Evolutionary conservation across 1,140 invertebrate species (phyloP).

Genomic region (Hetaerina americana): DNA sequence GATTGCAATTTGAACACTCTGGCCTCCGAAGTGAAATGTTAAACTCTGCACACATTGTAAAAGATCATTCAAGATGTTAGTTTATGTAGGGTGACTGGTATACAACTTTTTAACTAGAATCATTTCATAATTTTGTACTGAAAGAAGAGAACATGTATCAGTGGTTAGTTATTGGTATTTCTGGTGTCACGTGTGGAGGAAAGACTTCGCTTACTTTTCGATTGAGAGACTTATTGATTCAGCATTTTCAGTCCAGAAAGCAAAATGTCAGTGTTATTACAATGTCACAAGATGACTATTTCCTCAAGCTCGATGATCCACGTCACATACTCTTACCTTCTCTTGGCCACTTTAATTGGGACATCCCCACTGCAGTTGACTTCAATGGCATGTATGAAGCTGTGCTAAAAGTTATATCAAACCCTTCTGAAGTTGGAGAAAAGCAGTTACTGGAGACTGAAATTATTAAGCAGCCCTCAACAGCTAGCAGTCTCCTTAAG

Average conservation of each 20-base stretch:
- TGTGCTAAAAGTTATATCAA: constrained; percentile 26
- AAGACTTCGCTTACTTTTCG: constrained; percentile 53
- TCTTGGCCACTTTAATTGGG: constrained; percentile 65
- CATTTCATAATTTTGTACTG: too few species aligned
- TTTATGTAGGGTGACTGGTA: too few species aligned
- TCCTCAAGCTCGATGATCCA: constrained; percentile 48
- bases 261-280: constrained; percentile 16
- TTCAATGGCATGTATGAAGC: constrained; percentile 56
- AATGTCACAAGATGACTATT: constrained; percentile 62
- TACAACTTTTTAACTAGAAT: too few species aligned
- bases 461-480: not conserved
- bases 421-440: not conserved
- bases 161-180: constrained; percentile 58
- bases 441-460: not conserved
- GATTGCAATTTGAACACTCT: too few species aligned
- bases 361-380: constrained; percentile 54
- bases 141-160: constrained; percentile 25
- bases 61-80: too few species aligned
- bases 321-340: constrained; percentile 47
- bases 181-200: constrained; percentile 64
- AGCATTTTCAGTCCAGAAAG: constrained; percentile 28
- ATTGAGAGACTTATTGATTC: constrained; percentile 14
- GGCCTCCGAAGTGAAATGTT: too few species aligned
- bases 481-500: constrained; percentile 7
- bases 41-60: too few species aligned